Conservation (phyloP, 2,888 invertebrate genomes). For the Cerastoderma edule region DNA sequence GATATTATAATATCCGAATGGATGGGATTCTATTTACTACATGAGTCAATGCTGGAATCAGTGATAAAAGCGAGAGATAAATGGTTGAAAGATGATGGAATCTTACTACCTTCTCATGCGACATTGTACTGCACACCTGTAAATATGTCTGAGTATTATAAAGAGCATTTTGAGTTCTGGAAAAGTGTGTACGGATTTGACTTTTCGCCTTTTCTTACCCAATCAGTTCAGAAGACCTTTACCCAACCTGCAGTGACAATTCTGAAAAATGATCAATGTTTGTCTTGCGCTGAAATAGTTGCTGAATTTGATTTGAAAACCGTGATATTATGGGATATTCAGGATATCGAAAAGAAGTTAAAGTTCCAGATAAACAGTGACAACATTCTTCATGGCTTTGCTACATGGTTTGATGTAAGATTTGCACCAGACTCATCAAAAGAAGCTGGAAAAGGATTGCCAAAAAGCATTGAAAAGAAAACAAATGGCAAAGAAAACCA, state of each 20-base stretch:
- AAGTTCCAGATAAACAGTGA: slow-evolving; percentile 70
- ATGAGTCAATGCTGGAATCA: slow-evolving; percentile 83
- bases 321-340: slow-evolving; percentile 72
- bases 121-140: slow-evolving; percentile 78
- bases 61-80: slow-evolving; percentile 81
- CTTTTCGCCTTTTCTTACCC: slow-evolving; percentile 75
- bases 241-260: slow-evolving; percentile 72
- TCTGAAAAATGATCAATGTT: slow-evolving; percentile 67
- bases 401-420: slow-evolving; percentile 81
- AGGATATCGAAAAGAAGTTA: slow-evolving; percentile 64
- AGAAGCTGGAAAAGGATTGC: background rate
- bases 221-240: slow-evolving; percentile 62
- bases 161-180: slow-evolving; percentile 79
- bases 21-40: slow-evolving; percentile 84
- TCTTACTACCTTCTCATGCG: slow-evolving; percentile 80
- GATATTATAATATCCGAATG: slow-evolving; percentile 83
- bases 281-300: slow-evolving; percentile 72
- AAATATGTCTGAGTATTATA: slow-evolving; percentile 74
- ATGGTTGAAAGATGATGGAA: slow-evolving; percentile 76
- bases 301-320: slow-evolving; percentile 75
- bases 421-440: slow-evolving; percentile 62
- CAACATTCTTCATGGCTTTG: slow-evolving; percentile 80
- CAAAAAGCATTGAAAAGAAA: background rate
- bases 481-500: no score
- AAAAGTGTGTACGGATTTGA: slow-evolving; percentile 82